Base-by-base conservation (phyloP, 2,888 invertebrate genomes). In the Uropetala carovei region DNA sequence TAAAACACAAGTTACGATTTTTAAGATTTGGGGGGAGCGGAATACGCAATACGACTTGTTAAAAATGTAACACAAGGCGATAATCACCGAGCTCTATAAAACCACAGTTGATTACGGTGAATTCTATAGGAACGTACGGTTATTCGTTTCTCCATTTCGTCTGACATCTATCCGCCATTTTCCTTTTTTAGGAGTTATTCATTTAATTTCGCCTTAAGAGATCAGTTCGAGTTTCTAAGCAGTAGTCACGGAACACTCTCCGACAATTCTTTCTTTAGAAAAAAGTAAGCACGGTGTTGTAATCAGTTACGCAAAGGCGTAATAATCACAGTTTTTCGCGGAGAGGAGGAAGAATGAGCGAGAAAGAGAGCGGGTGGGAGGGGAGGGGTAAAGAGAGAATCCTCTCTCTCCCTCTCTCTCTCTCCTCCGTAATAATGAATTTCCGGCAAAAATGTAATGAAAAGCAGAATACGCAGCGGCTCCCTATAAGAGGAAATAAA, bases 241-340 rank as follows among this genome's bases (percentile, higher is more conserved):
- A 13, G 18, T 83, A 83, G 43, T 57, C 43, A 16, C 18, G 83
- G 83, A 56, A 83, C 83, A 83, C 83, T 16, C 83, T n/a, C 43
- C 14, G 5, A 30, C 56, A 30, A 30, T 3, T 82, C 82, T 43
- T 56, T 82, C 43, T 11, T 82, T 82, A 43, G 56, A 83, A 57
- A 83, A 56, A 56, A 83, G 1, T n/a, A 57, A 43, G n/a, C 83
- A 56, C 83, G 56, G 83, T 43, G 18, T 83, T 56, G 83, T 83
- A 83, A 83, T 83, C 83, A 83, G 83, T 83, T n/a, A 83, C 83
- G 58, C 86, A 30, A n/a, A 60, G 43, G 68, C 68, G 89, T 43
- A 64, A 89, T 60, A 89, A 89, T 64, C 64, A 60, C 89, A 60
- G 64, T 64, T 89, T 64, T 89, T 89, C 60, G 10, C 27, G 30